Evolutionary conservation across 2,113 vertebrate genomes (phyloP).

Genomic region (Gymnorhina tibicen): DNA sequence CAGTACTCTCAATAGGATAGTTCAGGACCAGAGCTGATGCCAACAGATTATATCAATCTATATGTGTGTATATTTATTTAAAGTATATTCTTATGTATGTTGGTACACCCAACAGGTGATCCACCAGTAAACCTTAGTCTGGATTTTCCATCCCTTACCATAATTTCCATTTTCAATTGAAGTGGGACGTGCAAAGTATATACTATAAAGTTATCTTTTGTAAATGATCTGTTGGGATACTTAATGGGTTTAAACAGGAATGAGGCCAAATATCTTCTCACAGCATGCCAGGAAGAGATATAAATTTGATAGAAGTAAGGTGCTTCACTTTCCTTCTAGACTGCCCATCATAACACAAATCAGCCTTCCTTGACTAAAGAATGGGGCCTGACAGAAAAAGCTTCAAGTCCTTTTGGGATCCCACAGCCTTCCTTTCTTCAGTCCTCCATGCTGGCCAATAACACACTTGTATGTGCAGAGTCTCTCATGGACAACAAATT

Average conservation of each 20-base stretch:
- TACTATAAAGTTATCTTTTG: not conserved
- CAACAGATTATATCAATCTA: not conserved
- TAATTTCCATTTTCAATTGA: not conserved
- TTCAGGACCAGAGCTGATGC: not conserved
- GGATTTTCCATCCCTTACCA: not conserved
- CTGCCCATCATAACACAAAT: too few relatives aligned
- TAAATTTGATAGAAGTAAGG: not conserved
- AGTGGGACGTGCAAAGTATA: not conserved
- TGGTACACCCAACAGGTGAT: not conserved
- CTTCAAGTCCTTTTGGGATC: not conserved
- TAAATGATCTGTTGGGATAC: accelerated
- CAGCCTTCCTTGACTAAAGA: not conserved
- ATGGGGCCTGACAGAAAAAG: not conserved
- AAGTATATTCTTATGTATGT: accelerated
- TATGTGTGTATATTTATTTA: not conserved
- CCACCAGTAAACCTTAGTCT: not conserved
- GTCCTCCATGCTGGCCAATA: not conserved
- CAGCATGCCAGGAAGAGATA: not conserved
- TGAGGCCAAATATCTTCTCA: not conserved
- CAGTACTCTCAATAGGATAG: accelerated
- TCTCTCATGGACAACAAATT: not conserved
- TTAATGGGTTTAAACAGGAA: not conserved
- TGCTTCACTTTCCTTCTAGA: not conserved
- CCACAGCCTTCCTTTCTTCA: not conserved
- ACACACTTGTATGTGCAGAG: accelerated